These are phyloP conservation scores for Byasa hedistus DNA, from an alignment of 2,888 invertebrate species.

Conservation along the genomic window DNA sequence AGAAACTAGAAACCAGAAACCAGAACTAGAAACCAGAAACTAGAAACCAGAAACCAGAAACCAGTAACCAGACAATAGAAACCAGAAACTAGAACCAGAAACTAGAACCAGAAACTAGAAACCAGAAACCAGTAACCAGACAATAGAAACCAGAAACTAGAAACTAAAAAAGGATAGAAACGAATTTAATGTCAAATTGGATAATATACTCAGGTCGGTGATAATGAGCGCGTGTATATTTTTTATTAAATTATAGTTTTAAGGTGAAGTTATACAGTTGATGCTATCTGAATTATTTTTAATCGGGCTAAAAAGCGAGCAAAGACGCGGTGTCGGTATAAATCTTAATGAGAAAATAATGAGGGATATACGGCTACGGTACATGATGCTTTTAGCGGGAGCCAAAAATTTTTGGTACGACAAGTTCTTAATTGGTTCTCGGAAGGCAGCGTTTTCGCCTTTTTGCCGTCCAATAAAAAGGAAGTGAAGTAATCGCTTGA, in stretches of 20 bases:
- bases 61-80: too few relatives aligned
- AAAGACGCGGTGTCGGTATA: conserved; percentile 39
- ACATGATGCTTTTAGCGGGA: conserved; percentile 44
- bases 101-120: too few relatives aligned
- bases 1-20: too few relatives aligned
- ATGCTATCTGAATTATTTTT: conserved; percentile 35
- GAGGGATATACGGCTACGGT: conserved; percentile 44
- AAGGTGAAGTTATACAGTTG: conserved; percentile 17
- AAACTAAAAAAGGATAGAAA: conserved; percentile 1
- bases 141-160: too few relatives aligned
- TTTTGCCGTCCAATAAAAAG: conserved; percentile 24
- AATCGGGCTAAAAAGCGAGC: conserved; percentile 35
- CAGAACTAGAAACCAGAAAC: too few relatives aligned
- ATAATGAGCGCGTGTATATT: conserved; percentile 30
- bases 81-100: too few relatives aligned
- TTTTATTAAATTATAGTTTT: conserved; percentile 17
- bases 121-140: too few relatives aligned
- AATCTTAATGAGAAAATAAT: conserved; percentile 64
- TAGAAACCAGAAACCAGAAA: too few relatives aligned
- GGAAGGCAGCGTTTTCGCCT: conserved; percentile 41
- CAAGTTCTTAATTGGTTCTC: conserved; percentile 56
- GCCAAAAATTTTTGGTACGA: conserved; percentile 43
- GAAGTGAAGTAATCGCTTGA: conserved; percentile 21
- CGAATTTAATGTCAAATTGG: conserved; percentile 17
- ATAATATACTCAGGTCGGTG: conserved; percentile 8